Evolutionary conservation across 1,140 invertebrate genomes (phyloP).

Genomic region (Cydia amplana): DNA sequence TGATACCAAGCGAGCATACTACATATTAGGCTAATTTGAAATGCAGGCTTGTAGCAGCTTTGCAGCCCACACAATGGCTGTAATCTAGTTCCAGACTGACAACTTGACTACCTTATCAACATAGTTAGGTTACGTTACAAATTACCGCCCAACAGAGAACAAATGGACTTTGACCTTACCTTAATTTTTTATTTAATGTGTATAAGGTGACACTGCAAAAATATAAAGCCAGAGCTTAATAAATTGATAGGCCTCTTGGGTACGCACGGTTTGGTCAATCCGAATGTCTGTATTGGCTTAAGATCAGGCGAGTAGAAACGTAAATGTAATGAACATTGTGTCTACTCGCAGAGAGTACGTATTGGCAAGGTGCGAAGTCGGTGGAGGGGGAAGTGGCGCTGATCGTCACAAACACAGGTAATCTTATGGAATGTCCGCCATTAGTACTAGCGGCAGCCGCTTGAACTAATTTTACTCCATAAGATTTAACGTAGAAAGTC

Average conservation of each 20-base stretch:
- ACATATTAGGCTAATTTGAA: conserved; percentile 2
- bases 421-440: no score
- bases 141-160: background rate
- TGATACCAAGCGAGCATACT: background rate
- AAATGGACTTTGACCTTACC: background rate
- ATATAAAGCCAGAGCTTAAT: background rate
- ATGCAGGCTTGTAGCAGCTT: conserved; percentile 7
- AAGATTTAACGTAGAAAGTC: no score
- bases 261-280: background rate
- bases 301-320: background rate
- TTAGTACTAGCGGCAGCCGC: no score
- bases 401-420: no score
- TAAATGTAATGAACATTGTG: no score
- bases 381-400: no score
- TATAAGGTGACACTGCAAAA: background rate
- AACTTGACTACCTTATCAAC: conserved; percentile 8
- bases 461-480: no score
- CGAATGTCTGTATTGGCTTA: background rate
- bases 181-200: background rate
- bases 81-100: conserved; percentile 3
- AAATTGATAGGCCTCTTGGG: conserved; percentile 4
- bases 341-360: no score
- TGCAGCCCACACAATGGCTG: background rate
- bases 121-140: background rate
- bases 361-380: no score